Conservation (phyloP, 2,113 vertebrate species). For the Hippocampus mohnikei region DNA sequence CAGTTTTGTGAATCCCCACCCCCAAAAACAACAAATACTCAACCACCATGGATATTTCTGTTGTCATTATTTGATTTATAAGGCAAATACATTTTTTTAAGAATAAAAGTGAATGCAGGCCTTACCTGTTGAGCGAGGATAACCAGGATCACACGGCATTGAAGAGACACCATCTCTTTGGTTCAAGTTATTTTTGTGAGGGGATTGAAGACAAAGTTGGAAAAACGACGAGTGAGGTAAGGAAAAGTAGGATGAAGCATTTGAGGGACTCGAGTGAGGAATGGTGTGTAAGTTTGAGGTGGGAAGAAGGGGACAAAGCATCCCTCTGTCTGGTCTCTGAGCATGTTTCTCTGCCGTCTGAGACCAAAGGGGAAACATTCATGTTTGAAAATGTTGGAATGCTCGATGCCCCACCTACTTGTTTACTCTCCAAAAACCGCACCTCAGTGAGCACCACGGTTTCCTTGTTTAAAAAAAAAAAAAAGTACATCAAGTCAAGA, state of each 20-base stretch:
- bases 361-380: slow-evolving; percentile 79
- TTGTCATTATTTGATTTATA: not conserved
- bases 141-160: slow-evolving; percentile 73
- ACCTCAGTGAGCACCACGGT: not conserved
- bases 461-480: not conserved
- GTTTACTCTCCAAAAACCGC: slow-evolving; percentile 35
- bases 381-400: slow-evolving; percentile 56
- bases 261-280: slow-evolving; percentile 21
- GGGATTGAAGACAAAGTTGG: slow-evolving; percentile 3
- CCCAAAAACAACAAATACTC: too few relatives aligned
- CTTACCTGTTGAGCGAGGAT: slow-evolving; percentile 81
- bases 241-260: slow-evolving; percentile 29
- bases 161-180: slow-evolving; percentile 78
- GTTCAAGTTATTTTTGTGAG: slow-evolving; percentile 41
- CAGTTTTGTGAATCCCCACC: too few relatives aligned
- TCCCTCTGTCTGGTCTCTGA: slow-evolving; percentile 83
- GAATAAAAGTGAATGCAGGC: slow-evolving; percentile 6
- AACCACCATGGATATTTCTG: too few relatives aligned
- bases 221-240: not conserved
- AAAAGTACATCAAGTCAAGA: too few relatives aligned
- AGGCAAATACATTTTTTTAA: not conserved
- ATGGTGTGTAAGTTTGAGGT: slow-evolving; percentile 28
- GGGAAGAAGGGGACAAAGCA: slow-evolving; percentile 81
- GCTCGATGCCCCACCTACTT: slow-evolving; percentile 28
- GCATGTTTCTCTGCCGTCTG: slow-evolving; percentile 71